Evolutionary conservation across 2,888 invertebrate genomes (phyloP), one percentile per base, ranked within the genome.

Genomic region (Emesis furor): DNA sequence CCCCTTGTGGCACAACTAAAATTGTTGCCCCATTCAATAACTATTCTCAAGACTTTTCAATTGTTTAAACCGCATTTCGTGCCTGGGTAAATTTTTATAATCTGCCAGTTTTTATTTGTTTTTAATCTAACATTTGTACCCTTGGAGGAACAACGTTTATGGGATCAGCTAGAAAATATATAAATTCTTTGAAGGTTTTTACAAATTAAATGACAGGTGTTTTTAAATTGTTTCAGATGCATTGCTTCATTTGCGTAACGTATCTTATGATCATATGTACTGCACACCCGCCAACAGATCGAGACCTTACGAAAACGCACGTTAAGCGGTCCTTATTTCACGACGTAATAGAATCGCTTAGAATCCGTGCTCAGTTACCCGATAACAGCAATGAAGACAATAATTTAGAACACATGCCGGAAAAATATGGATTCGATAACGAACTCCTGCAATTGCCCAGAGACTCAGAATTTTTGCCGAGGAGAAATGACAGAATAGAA

Each of bases 401-500:
- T 73, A 94, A 94, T 78, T 85, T 96, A 14, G 92, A 93, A 0
- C 93, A 94, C 59, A 94, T 92, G 81, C 93, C 92, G 74, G 93
- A 94, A 1, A 91, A 90, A 73, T 95, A 93, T 73, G 93, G 92
- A 30, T 94, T 92, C 39, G 94, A 94, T 17, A 92, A 93, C 14
- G 95, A 95, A 79, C 87, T 90, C 0, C 91, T 93, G 1, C 92
- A 93, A 39, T 84, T 95, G 17, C 94, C 95, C 1, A 94, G 92
- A 42, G 96, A 95, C 73, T 88, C 92, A 0, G 94, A 95, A 17
- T 95, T 94, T 32, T 90, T 94, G 24, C 96, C 96, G 1, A 90
- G 96, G 91, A 93, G 96, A 90, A 96, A 96, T 72, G 96, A 96
- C 51, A 93, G 96, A 90, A 92, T 96, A 30, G 96, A 95, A 93